Percentiles rank a stretch among this genome's conserved stretches.
phyloP scores from a whole-genome alignment of 2,888 invertebrate genomes.

The Phyllotreta striolata region DNA sequence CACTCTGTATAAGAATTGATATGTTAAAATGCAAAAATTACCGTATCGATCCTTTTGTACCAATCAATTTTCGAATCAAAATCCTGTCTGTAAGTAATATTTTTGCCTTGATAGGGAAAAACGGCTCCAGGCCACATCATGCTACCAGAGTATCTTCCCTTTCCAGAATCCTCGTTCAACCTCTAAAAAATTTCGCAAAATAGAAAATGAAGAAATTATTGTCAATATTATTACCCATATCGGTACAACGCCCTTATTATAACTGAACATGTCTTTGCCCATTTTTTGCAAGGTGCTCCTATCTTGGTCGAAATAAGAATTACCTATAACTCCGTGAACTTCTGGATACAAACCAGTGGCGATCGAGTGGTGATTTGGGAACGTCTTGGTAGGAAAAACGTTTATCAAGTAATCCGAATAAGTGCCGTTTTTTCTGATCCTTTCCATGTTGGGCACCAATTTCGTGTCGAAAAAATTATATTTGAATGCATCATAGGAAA shows the following conservation, averaged over 20 bases:
- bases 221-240: conserved; percentile 64
- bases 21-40: conserved; percentile 43
- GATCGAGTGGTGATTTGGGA: conserved; percentile 78
- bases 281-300: conserved; percentile 52
- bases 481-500: conserved; percentile 77
- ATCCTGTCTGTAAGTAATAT: conserved; percentile 60
- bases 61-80: conserved; percentile 62
- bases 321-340: conserved; percentile 74
- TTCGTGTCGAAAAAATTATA: conserved; percentile 70
- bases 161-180: conserved; percentile 65
- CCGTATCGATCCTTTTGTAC: conserved; percentile 66
- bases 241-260: conserved; percentile 64
- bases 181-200: conserved; percentile 57
- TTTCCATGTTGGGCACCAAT: conserved; percentile 67
- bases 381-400: conserved; percentile 75
- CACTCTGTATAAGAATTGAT: too few species aligned
- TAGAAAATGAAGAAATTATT: conserved; percentile 12
- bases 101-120: conserved; percentile 63
- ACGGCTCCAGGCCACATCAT: conserved; percentile 77
- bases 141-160: conserved; percentile 67
- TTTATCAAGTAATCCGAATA: conserved; percentile 67
- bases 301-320: conserved; percentile 66
- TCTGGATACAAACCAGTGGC: conserved; percentile 75
- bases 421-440: conserved; percentile 66
- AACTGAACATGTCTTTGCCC: conserved; percentile 65